phyloP scores from a whole-genome alignment of 2,113 vertebrate genomes.

The Egretta garzetta region DNA sequence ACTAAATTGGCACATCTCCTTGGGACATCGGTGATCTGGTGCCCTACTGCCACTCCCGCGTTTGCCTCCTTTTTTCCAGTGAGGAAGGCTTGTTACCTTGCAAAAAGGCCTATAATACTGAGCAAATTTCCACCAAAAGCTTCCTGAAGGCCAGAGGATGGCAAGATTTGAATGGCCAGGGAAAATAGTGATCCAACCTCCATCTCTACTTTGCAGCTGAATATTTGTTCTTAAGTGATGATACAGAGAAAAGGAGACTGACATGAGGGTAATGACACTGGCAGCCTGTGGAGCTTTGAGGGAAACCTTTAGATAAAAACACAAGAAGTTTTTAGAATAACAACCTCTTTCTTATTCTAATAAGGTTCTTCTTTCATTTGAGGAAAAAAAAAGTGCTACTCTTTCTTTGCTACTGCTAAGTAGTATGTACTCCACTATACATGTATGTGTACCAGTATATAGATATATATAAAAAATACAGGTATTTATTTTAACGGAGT shows the following conservation, averaged over 20 bases:
- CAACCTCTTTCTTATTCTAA: neutral
- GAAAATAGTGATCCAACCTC: neutral
- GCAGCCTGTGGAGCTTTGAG: neutral
- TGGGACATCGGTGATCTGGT: neutral
- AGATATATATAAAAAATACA: too few species aligned
- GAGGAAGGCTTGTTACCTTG: neutral
- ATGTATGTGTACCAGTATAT: fast-evolving
- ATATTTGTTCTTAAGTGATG: neutral
- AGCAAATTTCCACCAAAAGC: neutral
- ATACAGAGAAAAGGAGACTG: neutral
- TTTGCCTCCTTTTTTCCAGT: neutral
- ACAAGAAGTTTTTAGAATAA: neutral
- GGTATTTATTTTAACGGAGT: neutral
- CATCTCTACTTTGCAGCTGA: neutral
- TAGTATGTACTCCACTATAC: neutral
- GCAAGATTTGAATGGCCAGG: neutral
- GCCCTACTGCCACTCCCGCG: neutral
- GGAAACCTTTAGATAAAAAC: neutral
- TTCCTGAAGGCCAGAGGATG: neutral
- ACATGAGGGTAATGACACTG: neutral
- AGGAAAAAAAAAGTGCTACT: neutral
- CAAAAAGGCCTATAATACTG: neutral
- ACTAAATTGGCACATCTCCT: neutral
- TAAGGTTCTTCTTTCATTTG: neutral
- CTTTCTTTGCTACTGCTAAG: neutral